Conservation (phyloP, 23 tunicate species). For the Trididemnum clinides region DNA sequence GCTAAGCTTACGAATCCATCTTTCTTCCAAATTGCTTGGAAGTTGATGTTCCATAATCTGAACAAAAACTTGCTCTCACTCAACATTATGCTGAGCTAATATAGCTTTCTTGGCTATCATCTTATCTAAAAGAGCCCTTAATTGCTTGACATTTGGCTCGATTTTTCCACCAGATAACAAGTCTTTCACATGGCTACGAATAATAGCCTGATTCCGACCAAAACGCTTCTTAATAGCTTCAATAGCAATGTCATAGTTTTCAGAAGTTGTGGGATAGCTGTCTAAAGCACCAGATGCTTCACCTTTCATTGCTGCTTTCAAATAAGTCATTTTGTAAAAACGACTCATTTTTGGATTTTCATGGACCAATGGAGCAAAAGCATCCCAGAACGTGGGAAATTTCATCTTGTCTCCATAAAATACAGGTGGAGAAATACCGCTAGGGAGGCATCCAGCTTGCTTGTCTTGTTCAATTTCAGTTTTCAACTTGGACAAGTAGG, state of each 20-base stretch:
- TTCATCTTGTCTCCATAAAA: not conserved
- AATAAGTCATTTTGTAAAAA: not conserved
- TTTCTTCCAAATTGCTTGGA: not conserved
- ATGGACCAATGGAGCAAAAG: not conserved
- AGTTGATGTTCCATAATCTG: conserved; percentile 1
- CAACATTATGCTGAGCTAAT: not conserved
- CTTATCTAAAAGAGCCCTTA: not conserved
- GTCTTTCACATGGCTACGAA: too few species aligned
- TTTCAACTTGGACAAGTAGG: too few species aligned
- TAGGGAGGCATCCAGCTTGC: too few species aligned
- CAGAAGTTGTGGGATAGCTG: not conserved
- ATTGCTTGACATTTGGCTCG: not conserved
- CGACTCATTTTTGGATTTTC: not conserved
- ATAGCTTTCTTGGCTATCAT: not conserved
- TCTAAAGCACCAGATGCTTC: not conserved
- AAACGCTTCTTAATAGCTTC: too few species aligned
- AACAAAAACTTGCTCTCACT: not conserved
- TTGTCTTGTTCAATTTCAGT: too few species aligned
- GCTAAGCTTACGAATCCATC: not conserved
- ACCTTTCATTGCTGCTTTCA: conserved; percentile 2
- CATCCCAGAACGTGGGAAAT: conserved; percentile 5
- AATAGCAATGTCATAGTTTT: too few species aligned
- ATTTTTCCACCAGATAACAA: too few species aligned
- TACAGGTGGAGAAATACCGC: not conserved
- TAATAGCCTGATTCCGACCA: too few species aligned